Evolutionary conservation across 2,888 invertebrate species (phyloP), one percentile per base, ranked within the genome.

Genomic region (Apantesis nais): DNA sequence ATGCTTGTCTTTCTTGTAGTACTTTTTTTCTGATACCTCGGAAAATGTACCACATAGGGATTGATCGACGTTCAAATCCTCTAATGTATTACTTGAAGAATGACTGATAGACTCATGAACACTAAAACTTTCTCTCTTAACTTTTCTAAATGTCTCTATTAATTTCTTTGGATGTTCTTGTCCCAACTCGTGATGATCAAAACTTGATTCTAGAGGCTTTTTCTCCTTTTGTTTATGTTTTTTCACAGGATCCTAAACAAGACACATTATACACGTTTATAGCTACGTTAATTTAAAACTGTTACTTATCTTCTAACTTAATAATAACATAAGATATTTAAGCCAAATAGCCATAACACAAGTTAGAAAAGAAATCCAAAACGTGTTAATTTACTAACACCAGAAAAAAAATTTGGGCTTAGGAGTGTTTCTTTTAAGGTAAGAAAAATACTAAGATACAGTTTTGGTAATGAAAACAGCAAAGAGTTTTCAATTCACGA

Each of bases 21-120:
- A 75, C 79, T 89, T 92, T 62, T 86, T 88, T 58, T 90, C 92
- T 1, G 91, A 91, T 12, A 85, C 77, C 78, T 93, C 93, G 29
- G 94, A 92, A 67, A 91, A 78, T 3, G 93, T 89, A 68, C 88
- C 89, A n/a, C 87, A 88, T 66, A 92, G 74, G 29, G 92, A 92
- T 64, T 89, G 90, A 75, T 93, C 92, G 55, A 90, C 87, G 68
- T 91, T 89, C 48, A 91, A 75, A 74, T 94, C 93, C 62, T 94
- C 92, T 71, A 92, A 81, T 61, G 93, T 93, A 64, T 89, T 90
- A 63, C 85, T 90, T 74, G 91, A 91, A 5, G 87, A 86, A 62
- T 85, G 88, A 74, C 87, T 90, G 7, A 84, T 48, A 9, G 90
- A 90, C 74, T 91, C 90, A 66, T 78, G 83, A 8, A 75, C 78